A percentile compares a stretch with the other conserved stretches of the same genome.
phyloP scores from a whole-genome alignment of 2,888 invertebrate genomes.

The Orgyia antiqua region DNA sequence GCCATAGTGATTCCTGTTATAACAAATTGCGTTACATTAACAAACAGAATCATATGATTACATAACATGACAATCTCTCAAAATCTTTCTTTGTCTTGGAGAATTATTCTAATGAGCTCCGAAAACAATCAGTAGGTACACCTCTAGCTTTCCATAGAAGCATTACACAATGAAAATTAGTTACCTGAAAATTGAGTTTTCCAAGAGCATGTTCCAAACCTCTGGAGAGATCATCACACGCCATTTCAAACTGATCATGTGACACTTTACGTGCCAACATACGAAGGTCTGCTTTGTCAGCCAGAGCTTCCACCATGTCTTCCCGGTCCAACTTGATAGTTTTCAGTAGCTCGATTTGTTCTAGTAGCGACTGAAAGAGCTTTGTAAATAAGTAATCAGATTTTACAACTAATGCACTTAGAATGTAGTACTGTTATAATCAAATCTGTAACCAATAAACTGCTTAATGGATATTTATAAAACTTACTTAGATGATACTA shows the following conservation, averaged over 20 bases:
- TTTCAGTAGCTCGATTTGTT: conserved; percentile 82
- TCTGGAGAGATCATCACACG: conserved; percentile 81
- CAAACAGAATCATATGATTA: background rate
- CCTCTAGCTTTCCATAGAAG: no score
- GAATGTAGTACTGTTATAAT: no score
- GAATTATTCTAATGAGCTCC: no score
- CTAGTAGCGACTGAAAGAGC: conserved; percentile 52
- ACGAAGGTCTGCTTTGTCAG: conserved; percentile 85
- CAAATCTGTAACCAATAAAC: no score
- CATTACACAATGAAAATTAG: no score
- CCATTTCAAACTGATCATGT: conserved; percentile 83
- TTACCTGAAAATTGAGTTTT: conserved; percentile 79
- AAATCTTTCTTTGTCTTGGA: no score
- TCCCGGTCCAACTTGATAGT: conserved; percentile 83
- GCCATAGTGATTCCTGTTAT: conserved; percentile 81
- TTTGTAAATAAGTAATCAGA: background rate
- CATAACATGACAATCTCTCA: no score
- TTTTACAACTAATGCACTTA: background rate
- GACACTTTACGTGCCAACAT: conserved; percentile 85
- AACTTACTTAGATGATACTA: no score
- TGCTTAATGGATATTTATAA: no score
- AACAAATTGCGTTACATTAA: background rate
- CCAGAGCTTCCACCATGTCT: conserved; percentile 83
- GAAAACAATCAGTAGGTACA: no score
- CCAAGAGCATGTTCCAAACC: conserved; percentile 81